Percentiles rank a stretch among this genome's conserved stretches.
phyloP scores from a whole-genome alignment of 1,140 invertebrate genomes.

The Drosophila funebris region DNA sequence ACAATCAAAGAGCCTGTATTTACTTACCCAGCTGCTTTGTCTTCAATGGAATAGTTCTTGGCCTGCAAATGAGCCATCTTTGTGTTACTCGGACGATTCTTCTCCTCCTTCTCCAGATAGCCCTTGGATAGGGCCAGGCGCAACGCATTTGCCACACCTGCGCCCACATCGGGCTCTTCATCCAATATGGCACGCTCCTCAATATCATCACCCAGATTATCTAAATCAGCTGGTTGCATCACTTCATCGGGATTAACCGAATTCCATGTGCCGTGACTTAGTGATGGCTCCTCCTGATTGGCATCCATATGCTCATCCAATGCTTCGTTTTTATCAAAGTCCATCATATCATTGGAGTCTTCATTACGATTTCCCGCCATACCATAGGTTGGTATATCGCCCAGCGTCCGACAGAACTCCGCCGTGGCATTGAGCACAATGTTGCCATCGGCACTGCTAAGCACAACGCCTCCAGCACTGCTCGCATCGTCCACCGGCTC shows the following conservation, averaged over 20 bases:
- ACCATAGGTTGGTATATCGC: conserved; percentile 97
- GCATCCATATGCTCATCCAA: conserved; percentile 63
- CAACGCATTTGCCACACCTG: conserved; percentile 95
- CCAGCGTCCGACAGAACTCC: conserved; percentile 97
- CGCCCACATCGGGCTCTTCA: conserved; percentile 97
- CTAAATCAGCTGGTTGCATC: conserved; percentile 71
- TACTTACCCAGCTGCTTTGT: conserved; percentile 93
- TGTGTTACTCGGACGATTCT: conserved; percentile 89
- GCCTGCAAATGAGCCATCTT: conserved; percentile 91
- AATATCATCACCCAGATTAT: conserved; percentile 79
- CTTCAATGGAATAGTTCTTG: conserved; percentile 98
- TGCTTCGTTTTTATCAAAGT: conserved; percentile 68
- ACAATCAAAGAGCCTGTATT: background rate
- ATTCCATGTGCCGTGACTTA: conserved; percentile 84
- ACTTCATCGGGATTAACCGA: conserved; percentile 84
- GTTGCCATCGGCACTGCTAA: conserved; percentile 80
- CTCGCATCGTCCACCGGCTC: conserved; percentile 81
- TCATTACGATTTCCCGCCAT: conserved; percentile 94
- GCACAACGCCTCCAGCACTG: conserved; percentile 11
- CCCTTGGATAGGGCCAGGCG: conserved; percentile 97
- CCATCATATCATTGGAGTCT: conserved; percentile 91
- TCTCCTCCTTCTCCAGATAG: conserved; percentile 94
- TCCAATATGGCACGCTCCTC: conserved; percentile 92
- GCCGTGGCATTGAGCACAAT: conserved; percentile 97
- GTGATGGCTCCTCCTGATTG: conserved; percentile 48